Base-by-base conservation (phyloP, 2,113 vertebrate genomes). In the Gorsachius goisagi region DNA sequence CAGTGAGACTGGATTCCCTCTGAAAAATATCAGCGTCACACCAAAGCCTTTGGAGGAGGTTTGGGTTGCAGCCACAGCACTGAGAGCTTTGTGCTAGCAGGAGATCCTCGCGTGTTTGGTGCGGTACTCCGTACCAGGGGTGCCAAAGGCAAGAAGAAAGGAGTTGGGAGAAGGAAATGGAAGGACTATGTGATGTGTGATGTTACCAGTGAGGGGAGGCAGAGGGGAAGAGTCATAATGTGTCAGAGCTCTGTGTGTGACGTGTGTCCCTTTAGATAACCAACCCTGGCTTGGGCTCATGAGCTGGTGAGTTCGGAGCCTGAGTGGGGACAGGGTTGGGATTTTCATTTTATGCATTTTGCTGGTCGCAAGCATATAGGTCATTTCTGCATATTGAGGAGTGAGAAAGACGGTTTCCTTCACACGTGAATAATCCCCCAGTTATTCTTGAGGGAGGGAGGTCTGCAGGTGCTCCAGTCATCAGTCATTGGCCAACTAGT, bases 71-170 rank as follows among this genome's bases (percentile, higher is more conserved):
- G 58, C 3, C 27, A 50, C 5, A 30, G 66, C 30, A 44, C 11
- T 0, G 5, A 78, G 52, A 82, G 37, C 13, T 72, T 79, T 35
- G 45, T 0, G 0, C 27, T 19, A 35, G 41, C 60, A 74, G 41
- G 15, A 39, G 13, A 50, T 64, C 9, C 21, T 71, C 33, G 18
- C 7, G 15, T 0, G 0, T 68, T 56, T 20, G 8, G 30, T 47
- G 50, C 62, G 68, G 35, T 18, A 21, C 11, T 37, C 12, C 14
- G 13, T 6, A 22, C 5, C 15, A 16, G 24, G 4, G n/a, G 17
- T 64, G 30, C 44, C 2, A 2, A 52, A 50, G 55, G 55, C 56
- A 63, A 45, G 0, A 5, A 76, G 49, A 64, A 44, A 47, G 32
- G 41, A 56, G 37, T 15, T 15, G 53, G 52, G 45, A 52, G 59